These are phyloP conservation scores for Oscheius sp. DNA, from an alignment of 2,888 invertebrate species.

Conservation along the genomic window DNA sequence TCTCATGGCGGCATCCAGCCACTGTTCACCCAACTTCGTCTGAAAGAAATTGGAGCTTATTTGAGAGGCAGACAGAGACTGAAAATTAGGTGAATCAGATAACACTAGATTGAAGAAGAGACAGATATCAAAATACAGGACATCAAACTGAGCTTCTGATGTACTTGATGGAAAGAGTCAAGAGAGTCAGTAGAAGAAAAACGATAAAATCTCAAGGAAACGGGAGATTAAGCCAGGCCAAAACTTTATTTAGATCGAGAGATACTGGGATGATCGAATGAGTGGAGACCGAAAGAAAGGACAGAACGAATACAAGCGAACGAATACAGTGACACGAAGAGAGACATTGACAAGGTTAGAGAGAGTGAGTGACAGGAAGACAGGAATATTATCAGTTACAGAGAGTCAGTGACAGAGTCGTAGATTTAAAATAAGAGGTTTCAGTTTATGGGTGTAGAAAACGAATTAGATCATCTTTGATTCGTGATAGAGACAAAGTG, in stretches of 20 bases:
- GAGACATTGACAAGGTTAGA: not conserved
- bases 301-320: not conserved
- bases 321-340: not conserved
- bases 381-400: not conserved
- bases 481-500: not conserved
- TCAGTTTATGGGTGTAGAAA: no score
- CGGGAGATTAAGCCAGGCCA: no score
- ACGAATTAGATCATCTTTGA: not conserved
- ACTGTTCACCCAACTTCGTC: no score
- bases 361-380: not conserved
- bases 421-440: no score
- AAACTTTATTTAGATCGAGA: not conserved
- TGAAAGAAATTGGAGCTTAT: not conserved
- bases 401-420: no score
- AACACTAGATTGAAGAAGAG: not conserved
- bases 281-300: not conserved
- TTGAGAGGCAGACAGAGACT: not conserved
- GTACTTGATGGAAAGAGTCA: no score
- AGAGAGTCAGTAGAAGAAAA: no score
- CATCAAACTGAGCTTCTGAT: no score
- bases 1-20: no score
- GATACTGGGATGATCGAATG: not conserved
- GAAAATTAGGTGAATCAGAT: not conserved
- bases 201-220: no score
- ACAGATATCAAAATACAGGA: not conserved